These are phyloP conservation scores for Pangasius mekongensis DNA, from an alignment of 2,797 vertebrate genomes.

Conservation along the genomic window DNA sequence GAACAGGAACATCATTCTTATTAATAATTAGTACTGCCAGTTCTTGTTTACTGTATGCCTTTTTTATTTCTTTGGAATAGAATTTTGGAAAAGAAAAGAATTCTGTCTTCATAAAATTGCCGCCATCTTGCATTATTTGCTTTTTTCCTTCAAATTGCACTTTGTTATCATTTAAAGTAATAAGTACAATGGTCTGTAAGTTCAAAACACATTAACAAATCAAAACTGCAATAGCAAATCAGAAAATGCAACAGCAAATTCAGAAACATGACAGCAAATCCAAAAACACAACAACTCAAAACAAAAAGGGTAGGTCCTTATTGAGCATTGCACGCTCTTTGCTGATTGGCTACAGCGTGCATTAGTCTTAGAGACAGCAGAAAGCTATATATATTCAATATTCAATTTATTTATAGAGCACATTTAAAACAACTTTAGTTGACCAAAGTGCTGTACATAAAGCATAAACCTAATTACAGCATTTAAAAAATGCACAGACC, in stretches of 20 bases:
- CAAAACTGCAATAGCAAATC: background rate
- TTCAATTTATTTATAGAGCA: no score
- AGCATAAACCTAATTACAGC: no score
- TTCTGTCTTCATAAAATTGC: background rate
- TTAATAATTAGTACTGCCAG: constrained; percentile 28
- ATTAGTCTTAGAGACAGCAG: background rate
- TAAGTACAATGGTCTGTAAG: background rate
- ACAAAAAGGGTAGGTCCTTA: background rate
- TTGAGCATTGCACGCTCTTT: background rate
- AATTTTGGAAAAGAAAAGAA: background rate
- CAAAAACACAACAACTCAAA: background rate
- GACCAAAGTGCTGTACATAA: no score
- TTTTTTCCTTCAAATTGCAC: background rate
- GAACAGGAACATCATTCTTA: constrained; percentile 44
- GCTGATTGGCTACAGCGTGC: background rate
- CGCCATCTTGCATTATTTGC: background rate
- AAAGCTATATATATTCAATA: background rate
- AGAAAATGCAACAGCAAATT: background rate
- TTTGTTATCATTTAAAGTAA: background rate
- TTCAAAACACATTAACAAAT: background rate
- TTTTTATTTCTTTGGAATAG: background rate
- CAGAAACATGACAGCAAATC: background rate
- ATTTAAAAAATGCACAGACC: no score
- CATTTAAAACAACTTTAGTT: no score
- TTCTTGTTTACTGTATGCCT: background rate